Evolutionary conservation across 2,113 vertebrate species (phyloP), one percentile per base, ranked within the genome.

Genomic region (Calonectris borealis): DNA sequence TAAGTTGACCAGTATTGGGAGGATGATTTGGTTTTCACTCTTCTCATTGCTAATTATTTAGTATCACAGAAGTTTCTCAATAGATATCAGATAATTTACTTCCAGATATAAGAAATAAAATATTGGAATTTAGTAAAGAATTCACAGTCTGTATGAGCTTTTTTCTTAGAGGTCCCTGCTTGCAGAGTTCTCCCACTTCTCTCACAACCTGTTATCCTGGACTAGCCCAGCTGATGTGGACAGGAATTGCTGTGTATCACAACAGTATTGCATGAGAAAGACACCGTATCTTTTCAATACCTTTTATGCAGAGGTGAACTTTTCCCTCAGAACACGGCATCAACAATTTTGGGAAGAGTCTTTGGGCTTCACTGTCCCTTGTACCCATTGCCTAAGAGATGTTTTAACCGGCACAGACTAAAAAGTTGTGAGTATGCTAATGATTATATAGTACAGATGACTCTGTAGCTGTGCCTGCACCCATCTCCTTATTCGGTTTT

Each of bases 251-350:
- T 44, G 17, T 31, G 10, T 36, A 18, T 58, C 18, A 29, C 13
- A 75, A 26, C 19, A 42, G 13, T 22, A 22, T 42, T 60, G 29
- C 6, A 7, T 34, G 31, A 64, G 62, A 64, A 84, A 75, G 26
- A 36, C 31, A n/a, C 7, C 0, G 0, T 25, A 8, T 22, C 24
- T 83, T 38, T 69, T 69, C 44, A 75, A 29, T 3, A 27, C 3
- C 11, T 42, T 46, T 46, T 46, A 29, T 19, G 19, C 10, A 58
- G 9, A 58, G 5, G 24, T 40, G 20, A 83, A 75, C 16, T 58
- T 52, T 69, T 52, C 10, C 32, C 21, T 88, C 13, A 58, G 54
- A 64, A 58, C 7, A 29, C 4, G 7, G 5, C 21, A 31, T 62
- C 6, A 36, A 9, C 8, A 58, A 34, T 52, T 58, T 80, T 42